Base-by-base conservation (phyloP, 2,888 invertebrate species). In the Ellobium chinense region DNA sequence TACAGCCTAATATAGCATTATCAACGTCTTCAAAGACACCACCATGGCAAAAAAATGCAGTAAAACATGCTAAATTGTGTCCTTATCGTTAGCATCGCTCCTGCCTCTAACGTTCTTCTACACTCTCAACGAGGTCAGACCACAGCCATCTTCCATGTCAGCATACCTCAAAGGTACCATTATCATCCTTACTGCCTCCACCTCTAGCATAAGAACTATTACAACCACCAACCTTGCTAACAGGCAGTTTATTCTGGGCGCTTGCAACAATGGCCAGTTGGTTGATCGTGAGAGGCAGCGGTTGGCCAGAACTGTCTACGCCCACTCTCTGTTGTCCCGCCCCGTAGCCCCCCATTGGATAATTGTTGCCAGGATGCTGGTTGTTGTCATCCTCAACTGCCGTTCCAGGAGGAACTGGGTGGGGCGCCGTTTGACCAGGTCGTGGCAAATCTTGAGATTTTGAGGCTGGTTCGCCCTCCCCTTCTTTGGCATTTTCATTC, bases 211-310 rank as follows among this genome's bases (percentile, higher is more conserved):
- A n/a, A n/a, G n/a, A n/a, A n/a, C n/a, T n/a, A n/a, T n/a, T n/a
- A n/a, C n/a, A n/a, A n/a, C n/a, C n/a, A n/a, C n/a, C n/a, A n/a
- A n/a, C 27, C 60, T 60, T 21, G 60, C 60, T 24, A 60, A 60
- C 56, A 24, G 83, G 81, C 21, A 83, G 76, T 31, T 83, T 83
- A 63, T 83, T 83, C 72, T 80, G 81, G 3, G 81, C 68, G 37
- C 81, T 81, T 0, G 78, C 78, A 66, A 73, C 78, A 34, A 83
- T 83, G 63, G 83, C 83, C 56, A 80, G 31, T 65, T 81, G 78
- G 72, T 83, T 83, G 34, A 83, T 62, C 5, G 74, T 70, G 39
- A 78, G 60, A 0, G 81, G 77, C 7, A 68, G 27, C 27, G 39
- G 74, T 1, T 29, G 54, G 3, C 79, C 65, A 37, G 65, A 36